phyloP scores from a whole-genome alignment of 2,888 invertebrate genomes.

The Melanchra persicariae region DNA sequence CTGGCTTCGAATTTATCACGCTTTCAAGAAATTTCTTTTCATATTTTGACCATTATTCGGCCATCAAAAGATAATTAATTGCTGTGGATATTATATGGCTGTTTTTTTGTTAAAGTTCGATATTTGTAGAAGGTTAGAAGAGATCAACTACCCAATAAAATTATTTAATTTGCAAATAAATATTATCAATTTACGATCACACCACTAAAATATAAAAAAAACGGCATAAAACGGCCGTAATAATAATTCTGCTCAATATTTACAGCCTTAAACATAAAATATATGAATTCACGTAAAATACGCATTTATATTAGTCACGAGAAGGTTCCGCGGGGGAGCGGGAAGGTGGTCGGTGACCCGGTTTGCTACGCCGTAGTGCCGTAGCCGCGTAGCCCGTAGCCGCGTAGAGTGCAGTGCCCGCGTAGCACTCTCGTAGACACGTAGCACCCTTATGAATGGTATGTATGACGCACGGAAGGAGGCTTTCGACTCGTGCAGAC shows the following conservation, averaged over 20 bases:
- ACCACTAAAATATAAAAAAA: conserved; percentile 21
- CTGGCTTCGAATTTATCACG: conserved; percentile 6
- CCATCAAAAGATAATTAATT: background rate
- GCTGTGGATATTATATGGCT: background rate
- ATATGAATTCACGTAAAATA: conserved; percentile 60
- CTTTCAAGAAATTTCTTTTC: conserved; percentile 28
- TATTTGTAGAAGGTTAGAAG: background rate
- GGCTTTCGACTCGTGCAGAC: conserved; percentile 42
- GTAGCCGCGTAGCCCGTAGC: conserved; percentile 68
- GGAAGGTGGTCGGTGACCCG: conserved; percentile 80
- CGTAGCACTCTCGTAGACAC: conserved; percentile 75
- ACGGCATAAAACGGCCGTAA: conserved; percentile 39
- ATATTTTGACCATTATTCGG: conserved; percentile 1
- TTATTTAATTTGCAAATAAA: conserved; percentile 15
- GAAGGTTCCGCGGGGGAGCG: conserved; percentile 59
- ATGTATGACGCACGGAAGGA: conserved; percentile 59
- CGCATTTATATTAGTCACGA: conserved; percentile 61
- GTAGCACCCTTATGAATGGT: conserved; percentile 70
- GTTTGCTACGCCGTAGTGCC: conserved; percentile 76
- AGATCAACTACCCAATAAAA: conserved; percentile 19
- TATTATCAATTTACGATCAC: conserved; percentile 13
- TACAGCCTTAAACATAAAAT: conserved; percentile 50
- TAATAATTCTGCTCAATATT: conserved; percentile 57
- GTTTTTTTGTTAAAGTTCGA: background rate
- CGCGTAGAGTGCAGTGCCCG: conserved; percentile 85